Evolutionary conservation across 2,113 vertebrate species (phyloP), one percentile per base, ranked within the genome.

Genomic region (Pseudorhombus dupliciocellatus): DNA sequence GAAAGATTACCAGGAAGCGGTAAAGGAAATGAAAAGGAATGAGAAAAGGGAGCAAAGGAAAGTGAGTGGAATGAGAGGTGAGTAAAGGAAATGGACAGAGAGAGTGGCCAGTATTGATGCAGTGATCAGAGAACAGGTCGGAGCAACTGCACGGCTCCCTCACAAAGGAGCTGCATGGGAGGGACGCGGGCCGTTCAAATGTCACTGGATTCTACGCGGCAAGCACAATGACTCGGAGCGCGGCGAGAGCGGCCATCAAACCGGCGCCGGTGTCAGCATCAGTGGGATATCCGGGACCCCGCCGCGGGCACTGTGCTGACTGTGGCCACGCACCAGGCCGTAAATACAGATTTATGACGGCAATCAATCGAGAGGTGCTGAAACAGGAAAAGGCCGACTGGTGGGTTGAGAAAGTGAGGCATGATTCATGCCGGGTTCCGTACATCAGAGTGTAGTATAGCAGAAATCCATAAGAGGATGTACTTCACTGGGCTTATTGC

Each of bases 111-210:
- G 68, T 66, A 75, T 69, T 76, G 85, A 80, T 71, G 69, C 63
- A 60, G 70, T 81, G 72, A 85, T 85, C 54, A 77, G 79, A 68
- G 66, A 77, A 64, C 78, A 79, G 79, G 75, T 87, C 73, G 79
- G 78, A 73, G 57, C 73, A 37, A 54, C 22, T 5, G 50, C 34
- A 46, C n/a, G 12, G 57, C 16, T 86, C 52, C 61, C 52, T 77
- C 44, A 80, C 68, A 86, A 87, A 78, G 66, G 75, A 73, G 50
- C 83, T 54, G 48, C 66, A 61, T 69, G 74, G 55, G 62, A 81
- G 57, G 50, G 1, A 54, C 64, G 44, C 67, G 63, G 71, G 25
- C 64, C 55, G 52, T 78, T 83, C 77, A 84, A 77, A 85, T 80
- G 73, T 84, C 79, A 73, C 66, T 11, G 63, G 50, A 22, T 73